Evolutionary conservation across 2,888 invertebrate genomes (phyloP), one percentile per base, ranked within the genome.

Genomic region (Operophtera brumata): DNA sequence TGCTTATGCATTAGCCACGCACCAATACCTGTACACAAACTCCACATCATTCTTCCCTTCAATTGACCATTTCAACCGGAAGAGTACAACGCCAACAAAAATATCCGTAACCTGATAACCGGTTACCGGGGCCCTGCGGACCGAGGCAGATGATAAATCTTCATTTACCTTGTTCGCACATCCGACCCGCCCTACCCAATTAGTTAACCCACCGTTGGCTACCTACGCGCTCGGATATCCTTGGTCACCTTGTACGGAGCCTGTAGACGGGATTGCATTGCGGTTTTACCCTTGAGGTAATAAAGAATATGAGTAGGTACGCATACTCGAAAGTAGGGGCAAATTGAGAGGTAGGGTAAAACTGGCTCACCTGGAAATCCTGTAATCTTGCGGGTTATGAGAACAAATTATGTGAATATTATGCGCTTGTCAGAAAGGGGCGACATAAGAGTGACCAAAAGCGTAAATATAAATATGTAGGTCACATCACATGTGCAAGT

Each of bases 81-180:
- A 55, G 53, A 39, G 64, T 56, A 60, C 45, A 52, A 52, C 51
- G 40, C 61, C 56, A 65, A 65, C 64, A 64, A 65, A 67, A 67
- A 67, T 65, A 63, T 57, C 62, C 62, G 55, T 56, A 58, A 62
- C 48, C 57, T 64, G 66, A 65, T 65, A 65, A 63, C 64, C 64
- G 55, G 50, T 35, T 47, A 34, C 50, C 54, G 52, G 46, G 57
- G 63, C 70, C 77, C 75, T 64, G 70, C 80, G 78, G 81, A 80
- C 77, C 74, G 71, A 58, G 69, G 69, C 66, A 67, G 77, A 85
- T 87, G 82, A 87, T 87, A 87, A 87, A 87, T 87, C 87, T 87
- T 87, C 86, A 87, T 87, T 87, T 86, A 82, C 82, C 81, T 77
- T 82, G 84, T 85, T 82, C 84, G 82, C 85, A 83, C 85, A 82